Conservation (phyloP, 2,888 invertebrate species). For the Notodonta ziczac region DNA sequence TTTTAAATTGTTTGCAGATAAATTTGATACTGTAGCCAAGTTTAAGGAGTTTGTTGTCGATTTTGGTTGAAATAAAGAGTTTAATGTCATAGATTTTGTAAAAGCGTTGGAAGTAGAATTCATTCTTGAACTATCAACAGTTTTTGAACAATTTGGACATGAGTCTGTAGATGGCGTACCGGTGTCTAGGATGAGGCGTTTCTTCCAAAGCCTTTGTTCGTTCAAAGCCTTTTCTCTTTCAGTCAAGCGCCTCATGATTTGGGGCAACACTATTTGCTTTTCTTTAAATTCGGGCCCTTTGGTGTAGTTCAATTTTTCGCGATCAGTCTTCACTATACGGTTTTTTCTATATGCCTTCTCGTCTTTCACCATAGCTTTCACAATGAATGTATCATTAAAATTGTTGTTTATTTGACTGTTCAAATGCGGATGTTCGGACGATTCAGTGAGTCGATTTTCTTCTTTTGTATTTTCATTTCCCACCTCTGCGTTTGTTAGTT, state of each 20-base stretch:
- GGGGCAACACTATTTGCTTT: slow-evolving; percentile 47
- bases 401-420: slow-evolving; percentile 9
- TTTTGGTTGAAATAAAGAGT: too few relatives aligned
- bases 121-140: background rate
- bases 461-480: background rate
- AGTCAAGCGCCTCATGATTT: slow-evolving; percentile 45
- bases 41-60: too few relatives aligned
- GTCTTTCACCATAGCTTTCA: slow-evolving; percentile 36
- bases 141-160: background rate
- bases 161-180: background rate
- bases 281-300: slow-evolving; percentile 51
- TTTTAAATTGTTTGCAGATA: too few relatives aligned
- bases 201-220: slow-evolving; percentile 15
- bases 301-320: slow-evolving; percentile 36
- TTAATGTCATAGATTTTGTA: background rate
- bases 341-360: slow-evolving; percentile 45
- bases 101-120: background rate
- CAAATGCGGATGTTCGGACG: background rate
- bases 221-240: slow-evolving; percentile 24
- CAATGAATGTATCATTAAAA: slow-evolving; percentile 8
- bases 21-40: too few relatives aligned
- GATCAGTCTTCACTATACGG: slow-evolving; percentile 26
- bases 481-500: background rate
- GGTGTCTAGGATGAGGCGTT: slow-evolving; percentile 23
- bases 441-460: background rate